Evolutionary conservation across 2,888 invertebrate species (phyloP).

Genomic region (Trachelus troglodyta): DNA sequence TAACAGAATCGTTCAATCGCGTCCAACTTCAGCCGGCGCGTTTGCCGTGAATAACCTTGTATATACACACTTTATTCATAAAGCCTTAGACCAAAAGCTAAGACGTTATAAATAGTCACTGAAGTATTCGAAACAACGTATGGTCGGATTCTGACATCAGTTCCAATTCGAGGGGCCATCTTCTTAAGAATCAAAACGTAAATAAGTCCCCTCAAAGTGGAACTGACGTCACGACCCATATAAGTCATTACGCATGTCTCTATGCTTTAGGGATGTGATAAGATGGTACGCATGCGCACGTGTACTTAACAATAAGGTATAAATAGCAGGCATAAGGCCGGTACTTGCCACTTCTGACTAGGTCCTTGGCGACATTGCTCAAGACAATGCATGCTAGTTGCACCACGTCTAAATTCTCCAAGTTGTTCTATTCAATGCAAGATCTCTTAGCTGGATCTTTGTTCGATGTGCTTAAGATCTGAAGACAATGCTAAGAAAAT

Average conservation of each 20-base stretch:
- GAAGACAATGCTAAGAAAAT: not conserved
- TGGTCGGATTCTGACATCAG: no score
- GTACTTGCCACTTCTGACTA: not conserved
- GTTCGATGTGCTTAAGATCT: conserved; percentile 18
- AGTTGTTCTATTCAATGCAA: not conserved
- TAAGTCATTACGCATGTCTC: not conserved
- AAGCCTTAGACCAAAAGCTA: not conserved
- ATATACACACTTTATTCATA: not conserved
- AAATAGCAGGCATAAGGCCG: not conserved
- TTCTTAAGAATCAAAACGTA: no score
- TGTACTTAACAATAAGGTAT: not conserved
- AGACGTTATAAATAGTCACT: no score
- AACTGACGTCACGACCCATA: not conserved
- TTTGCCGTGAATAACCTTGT: no score
- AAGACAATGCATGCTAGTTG: not conserved
- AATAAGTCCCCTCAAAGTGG: no score
- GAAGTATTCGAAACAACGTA: no score
- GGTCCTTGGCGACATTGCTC: not conserved
- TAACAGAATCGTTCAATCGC: no score
- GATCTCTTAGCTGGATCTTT: conserved; percentile 21
- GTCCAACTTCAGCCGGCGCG: no score
- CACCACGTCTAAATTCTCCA: not conserved
- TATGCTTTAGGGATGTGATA: not conserved
- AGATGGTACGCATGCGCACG: not conserved
- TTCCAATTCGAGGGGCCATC: no score